These are phyloP conservation scores for Elgaria multicarinata DNA, from an alignment of 2,113 vertebrate genomes.

Conservation along the genomic window DNA sequence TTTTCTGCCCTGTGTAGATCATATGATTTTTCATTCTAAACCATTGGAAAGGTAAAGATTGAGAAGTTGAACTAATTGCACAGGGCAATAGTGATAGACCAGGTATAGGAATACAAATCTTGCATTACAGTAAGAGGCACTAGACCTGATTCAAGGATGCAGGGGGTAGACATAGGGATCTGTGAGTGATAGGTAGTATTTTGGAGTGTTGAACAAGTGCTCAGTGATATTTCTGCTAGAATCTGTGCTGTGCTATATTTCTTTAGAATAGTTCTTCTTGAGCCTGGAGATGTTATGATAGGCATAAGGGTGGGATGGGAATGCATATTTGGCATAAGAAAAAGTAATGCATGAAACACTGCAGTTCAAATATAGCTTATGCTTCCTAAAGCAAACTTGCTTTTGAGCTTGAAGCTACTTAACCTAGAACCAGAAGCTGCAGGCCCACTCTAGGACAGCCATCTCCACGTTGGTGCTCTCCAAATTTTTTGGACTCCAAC, in stretches of 20 bases:
- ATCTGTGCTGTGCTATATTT: background rate
- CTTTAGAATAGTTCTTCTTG: background rate
- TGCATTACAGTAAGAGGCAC: background rate
- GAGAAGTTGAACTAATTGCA: background rate
- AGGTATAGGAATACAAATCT: background rate
- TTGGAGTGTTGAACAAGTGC: background rate
- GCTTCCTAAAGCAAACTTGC: background rate
- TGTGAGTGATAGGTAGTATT: background rate
- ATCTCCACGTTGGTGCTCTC: too few species aligned
- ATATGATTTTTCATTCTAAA: background rate
- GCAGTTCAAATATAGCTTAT: background rate
- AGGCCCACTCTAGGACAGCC: background rate
- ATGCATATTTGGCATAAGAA: background rate
- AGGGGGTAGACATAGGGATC: background rate
- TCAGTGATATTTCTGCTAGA: background rate
- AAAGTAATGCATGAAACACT: background rate
- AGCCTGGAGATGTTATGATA: background rate
- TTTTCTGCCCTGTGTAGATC: background rate
- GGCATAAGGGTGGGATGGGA: background rate
- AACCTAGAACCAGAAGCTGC: background rate
- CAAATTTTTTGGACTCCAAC: too few species aligned
- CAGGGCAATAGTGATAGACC: background rate
- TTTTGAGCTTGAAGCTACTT: background rate
- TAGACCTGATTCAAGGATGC: background rate
- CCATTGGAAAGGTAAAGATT: background rate